Evolutionary conservation across 2,113 vertebrate genomes (phyloP).

Genomic region (Malurus alboscapulatus): DNA sequence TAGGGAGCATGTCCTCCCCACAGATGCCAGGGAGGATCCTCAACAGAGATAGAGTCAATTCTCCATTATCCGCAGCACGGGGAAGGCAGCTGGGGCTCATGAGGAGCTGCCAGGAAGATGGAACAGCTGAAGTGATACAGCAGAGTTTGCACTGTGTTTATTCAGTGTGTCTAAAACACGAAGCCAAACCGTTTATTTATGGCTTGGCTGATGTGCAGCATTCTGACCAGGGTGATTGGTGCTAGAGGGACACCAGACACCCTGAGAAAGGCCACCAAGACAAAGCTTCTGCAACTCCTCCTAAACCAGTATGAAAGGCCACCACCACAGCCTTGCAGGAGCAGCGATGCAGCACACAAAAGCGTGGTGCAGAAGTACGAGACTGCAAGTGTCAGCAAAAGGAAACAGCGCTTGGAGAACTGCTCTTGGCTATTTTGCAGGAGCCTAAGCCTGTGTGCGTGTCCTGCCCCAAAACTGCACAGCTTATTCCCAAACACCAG

Average conservation of each 20-base stretch:
- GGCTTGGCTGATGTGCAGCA: background rate
- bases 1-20: background rate
- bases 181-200: background rate
- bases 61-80: background rate
- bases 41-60: background rate
- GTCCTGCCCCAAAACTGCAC: background rate
- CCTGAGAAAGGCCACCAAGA: background rate
- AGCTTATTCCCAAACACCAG: background rate
- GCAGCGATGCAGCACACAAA: background rate
- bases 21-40: background rate
- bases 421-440: background rate
- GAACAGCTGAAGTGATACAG: background rate
- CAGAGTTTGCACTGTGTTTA: background rate
- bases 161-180: background rate
- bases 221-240: background rate
- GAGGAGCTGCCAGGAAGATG: background rate
- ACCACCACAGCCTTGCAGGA: background rate
- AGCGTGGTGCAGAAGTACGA: rapidly evolving
- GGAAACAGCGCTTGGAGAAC: background rate
- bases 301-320: rapidly evolving
- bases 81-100: background rate
- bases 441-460: rapidly evolving
- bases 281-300: background rate
- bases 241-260: background rate
- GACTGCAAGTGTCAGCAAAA: background rate